These are phyloP conservation scores for Ellobium chinense DNA, from an alignment of 2,888 invertebrate genomes.

Conservation along the genomic window DNA sequence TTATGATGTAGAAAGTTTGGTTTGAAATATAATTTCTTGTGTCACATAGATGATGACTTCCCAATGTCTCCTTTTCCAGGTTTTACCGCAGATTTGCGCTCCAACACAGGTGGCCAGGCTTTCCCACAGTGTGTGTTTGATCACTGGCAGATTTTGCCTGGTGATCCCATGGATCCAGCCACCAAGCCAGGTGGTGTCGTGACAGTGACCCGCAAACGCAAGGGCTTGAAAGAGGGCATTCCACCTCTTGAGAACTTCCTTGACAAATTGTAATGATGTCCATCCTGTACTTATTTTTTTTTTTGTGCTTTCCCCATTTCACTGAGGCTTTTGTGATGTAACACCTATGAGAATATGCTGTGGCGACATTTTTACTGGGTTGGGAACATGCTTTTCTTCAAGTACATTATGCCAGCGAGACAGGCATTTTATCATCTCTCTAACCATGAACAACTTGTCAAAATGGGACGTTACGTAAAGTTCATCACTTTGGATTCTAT, in stretches of 20 bases:
- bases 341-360: too few species aligned
- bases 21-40: too few species aligned
- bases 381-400: too few species aligned
- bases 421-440: too few species aligned
- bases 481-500: not conserved
- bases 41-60: too few species aligned
- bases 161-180: constrained; percentile 92
- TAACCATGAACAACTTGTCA: too few species aligned
- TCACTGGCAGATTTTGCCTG: constrained; percentile 99
- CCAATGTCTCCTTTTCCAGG: too few species aligned
- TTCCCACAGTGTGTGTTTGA: constrained; percentile 99
- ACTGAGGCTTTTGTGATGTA: too few species aligned
- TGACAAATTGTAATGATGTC: constrained; percentile 94
- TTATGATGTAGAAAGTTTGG: too few species aligned
- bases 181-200: constrained; percentile 79
- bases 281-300: not conserved
- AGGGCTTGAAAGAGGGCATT: constrained; percentile 98
- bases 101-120: constrained; percentile 98
- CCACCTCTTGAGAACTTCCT: constrained; percentile 96
- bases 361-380: too few species aligned
- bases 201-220: constrained; percentile 97
- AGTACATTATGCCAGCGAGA: too few species aligned
- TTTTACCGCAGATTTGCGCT: constrained; percentile 98
- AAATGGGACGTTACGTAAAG: too few species aligned
- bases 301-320: not conserved